Evolutionary conservation across 2,113 vertebrate genomes (phyloP).

Genomic region (Phodopus roborovskii): DNA sequence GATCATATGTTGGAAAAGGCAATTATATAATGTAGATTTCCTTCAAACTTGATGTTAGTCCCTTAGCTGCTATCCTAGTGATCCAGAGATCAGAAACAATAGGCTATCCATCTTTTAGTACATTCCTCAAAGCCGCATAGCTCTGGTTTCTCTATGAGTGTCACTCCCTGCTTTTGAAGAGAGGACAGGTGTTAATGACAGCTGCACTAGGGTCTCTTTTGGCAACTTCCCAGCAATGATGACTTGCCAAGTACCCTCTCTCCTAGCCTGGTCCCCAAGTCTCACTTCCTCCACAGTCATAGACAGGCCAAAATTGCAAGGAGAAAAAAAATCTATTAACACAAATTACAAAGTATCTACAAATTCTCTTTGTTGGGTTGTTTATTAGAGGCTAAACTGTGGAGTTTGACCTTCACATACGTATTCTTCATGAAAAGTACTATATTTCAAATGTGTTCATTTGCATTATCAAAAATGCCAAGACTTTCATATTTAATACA

Average conservation of each 20-base stretch:
- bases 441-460: background rate
- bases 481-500: background rate
- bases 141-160: conserved; percentile 80
- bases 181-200: conserved; percentile 80
- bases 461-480: background rate
- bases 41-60: conserved; percentile 56
- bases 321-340: background rate
- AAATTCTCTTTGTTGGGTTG: background rate
- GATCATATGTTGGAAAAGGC: background rate
- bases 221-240: conserved; percentile 52
- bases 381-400: background rate
- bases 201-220: conserved; percentile 70
- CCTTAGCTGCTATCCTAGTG: conserved; percentile 73
- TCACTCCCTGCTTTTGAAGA: conserved; percentile 70
- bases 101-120: conserved; percentile 75
- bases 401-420: background rate
- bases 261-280: background rate
- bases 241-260: background rate
- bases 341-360: background rate
- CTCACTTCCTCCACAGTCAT: conserved; percentile 43
- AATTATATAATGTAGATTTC: background rate
- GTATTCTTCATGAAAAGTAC: background rate
- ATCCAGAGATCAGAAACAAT: conserved; percentile 71
- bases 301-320: background rate
- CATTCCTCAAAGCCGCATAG: conserved; percentile 70